phyloP scores from a whole-genome alignment of 2,888 invertebrate genomes.

The Leptothorax acervorum region DNA sequence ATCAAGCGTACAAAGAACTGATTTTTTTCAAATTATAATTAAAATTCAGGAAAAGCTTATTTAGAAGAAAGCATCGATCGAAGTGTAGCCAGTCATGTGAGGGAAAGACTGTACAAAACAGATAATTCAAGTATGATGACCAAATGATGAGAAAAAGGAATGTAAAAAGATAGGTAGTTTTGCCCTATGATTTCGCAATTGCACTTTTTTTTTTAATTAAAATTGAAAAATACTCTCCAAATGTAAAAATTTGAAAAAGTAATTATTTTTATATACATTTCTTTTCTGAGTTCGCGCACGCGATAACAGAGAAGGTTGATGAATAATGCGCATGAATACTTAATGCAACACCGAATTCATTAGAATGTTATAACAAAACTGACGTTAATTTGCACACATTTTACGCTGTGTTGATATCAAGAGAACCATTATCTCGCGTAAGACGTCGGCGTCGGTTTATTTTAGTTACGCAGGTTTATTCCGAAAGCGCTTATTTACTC shows the following conservation, averaged over 20 bases:
- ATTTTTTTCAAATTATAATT: not conserved
- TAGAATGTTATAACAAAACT: constrained; percentile 14
- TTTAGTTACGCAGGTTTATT: constrained; percentile 46
- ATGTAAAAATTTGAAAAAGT: not conserved
- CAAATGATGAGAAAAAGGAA: not conserved
- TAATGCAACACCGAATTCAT: not conserved
- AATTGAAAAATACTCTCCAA: not conserved
- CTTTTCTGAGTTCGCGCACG: not conserved
- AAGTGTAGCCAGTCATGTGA: not conserved
- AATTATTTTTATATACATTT: not conserved
- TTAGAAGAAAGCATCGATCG: not conserved
- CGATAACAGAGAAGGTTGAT: not conserved
- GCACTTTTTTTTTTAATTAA: not conserved
- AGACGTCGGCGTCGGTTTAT: constrained; percentile 37
- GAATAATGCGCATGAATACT: not conserved
- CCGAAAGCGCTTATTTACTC: constrained; percentile 43
- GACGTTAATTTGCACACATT: constrained; percentile 29
- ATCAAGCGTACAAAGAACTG: not conserved
- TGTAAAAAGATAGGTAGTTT: constrained; percentile 3
- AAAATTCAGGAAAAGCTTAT: not conserved
- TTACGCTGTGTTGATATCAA: constrained; percentile 14
- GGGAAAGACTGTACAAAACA: not conserved
- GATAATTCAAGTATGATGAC: not conserved
- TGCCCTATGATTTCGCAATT: not conserved
- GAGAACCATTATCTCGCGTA: constrained; percentile 36